phyloP scores from a whole-genome alignment of 2,113 vertebrate species.

The Cyanoramphus novaezelandiae region DNA sequence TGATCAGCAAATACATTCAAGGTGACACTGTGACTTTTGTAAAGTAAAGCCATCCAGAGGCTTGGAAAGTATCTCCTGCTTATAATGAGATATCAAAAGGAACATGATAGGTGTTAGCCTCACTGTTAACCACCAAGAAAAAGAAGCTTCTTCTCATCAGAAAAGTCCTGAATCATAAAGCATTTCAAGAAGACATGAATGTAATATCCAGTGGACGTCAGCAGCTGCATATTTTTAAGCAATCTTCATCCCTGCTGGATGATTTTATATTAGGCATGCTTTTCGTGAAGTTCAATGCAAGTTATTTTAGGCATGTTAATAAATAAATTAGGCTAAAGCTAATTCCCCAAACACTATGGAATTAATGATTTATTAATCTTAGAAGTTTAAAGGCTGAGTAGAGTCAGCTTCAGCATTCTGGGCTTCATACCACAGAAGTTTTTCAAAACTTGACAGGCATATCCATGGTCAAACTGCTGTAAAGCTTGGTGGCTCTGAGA shows the following conservation, averaged over 20 bases:
- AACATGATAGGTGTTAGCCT: neutral
- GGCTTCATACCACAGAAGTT: neutral
- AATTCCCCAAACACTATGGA: neutral
- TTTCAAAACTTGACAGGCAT: neutral
- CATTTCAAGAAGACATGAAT: neutral
- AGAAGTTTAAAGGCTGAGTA: neutral
- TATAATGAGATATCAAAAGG: neutral
- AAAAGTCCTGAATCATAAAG: neutral
- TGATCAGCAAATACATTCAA: neutral
- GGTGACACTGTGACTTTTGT: neutral
- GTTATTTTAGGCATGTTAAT: neutral
- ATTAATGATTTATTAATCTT: neutral
- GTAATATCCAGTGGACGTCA: neutral
- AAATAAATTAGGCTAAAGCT: neutral
- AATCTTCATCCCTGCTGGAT: neutral
- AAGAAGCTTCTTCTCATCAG: neutral
- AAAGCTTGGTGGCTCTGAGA: neutral
- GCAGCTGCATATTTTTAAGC: neutral
- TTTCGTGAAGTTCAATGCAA: neutral
- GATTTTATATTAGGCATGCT: neutral
- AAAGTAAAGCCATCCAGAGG: neutral
- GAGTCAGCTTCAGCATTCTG: neutral
- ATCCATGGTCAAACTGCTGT: neutral
- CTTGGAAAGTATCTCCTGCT: neutral
- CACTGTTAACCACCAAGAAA: neutral